These are phyloP conservation scores for Pedicia rivosa DNA, from an alignment of 2,888 invertebrate species.

Conservation along the genomic window DNA sequence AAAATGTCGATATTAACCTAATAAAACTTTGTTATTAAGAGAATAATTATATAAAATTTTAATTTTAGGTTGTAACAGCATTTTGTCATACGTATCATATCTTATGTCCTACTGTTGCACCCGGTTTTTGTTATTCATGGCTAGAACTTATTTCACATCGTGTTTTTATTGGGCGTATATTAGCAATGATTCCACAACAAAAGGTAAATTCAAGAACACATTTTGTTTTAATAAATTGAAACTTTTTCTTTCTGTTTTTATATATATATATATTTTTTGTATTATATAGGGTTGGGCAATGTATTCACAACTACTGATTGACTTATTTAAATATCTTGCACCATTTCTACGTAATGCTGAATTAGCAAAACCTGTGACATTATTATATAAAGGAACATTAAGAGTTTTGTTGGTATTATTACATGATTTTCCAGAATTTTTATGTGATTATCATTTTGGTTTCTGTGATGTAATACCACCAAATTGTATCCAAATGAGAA, in stretches of 20 bases:
- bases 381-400: conserved; percentile 90
- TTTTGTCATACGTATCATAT: conserved; percentile 94
- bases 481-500: conserved; percentile 98
- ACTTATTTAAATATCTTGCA: conserved; percentile 90
- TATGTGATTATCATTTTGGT: conserved; percentile 97
- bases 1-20: too few species aligned
- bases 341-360: conserved; percentile 96
- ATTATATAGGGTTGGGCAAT: conserved; percentile 72
- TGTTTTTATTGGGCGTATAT: conserved; percentile 84
- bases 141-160: conserved; percentile 94
- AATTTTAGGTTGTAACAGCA: conserved; percentile 53
- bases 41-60: too few species aligned
- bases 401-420: conserved; percentile 86
- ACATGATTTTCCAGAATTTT: conserved; percentile 98
- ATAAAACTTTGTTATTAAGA: too few species aligned
- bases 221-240: too few species aligned
- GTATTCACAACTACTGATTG: conserved; percentile 90
- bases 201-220: conserved; percentile 38
- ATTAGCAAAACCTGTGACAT: conserved; percentile 81
- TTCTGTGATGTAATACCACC: conserved; percentile 99
- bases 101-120: conserved; percentile 79
- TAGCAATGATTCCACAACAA: conserved; percentile 81
- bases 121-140: conserved; percentile 98
- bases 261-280: conserved; percentile 1
- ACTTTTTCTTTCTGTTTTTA: conserved; percentile 11